Evolutionary conservation across 2,797 vertebrate genomes (phyloP).

Genomic region (Morus bassanus): DNA sequence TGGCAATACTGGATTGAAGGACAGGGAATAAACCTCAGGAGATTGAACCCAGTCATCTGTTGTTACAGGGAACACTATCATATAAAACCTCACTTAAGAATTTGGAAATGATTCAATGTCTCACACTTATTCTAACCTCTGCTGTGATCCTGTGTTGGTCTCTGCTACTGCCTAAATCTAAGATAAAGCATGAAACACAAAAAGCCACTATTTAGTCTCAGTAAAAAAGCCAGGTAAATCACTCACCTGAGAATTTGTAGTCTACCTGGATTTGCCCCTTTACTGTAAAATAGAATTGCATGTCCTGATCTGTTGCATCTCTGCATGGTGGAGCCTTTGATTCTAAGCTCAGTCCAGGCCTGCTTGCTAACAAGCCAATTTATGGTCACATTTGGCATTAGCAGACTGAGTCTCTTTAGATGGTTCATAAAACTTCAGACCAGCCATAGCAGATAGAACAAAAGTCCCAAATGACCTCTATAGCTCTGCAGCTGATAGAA

Average conservation of each 20-base stretch:
- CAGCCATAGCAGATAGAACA: not conserved
- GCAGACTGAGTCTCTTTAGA: not conserved
- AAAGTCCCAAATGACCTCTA: not conserved
- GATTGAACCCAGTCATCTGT: not conserved
- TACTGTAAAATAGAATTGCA: not conserved
- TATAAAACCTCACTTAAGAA: not conserved
- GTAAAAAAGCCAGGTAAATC: not conserved
- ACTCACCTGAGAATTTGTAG: not conserved
- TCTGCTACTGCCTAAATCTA: not conserved
- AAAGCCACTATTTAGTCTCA: not conserved
- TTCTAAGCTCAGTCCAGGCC: not conserved
- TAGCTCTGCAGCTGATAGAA: not conserved
- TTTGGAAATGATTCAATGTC: not conserved
- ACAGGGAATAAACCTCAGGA: not conserved
- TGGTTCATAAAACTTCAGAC: not conserved
- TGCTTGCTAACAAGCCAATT: not conserved
- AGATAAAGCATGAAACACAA: not conserved
- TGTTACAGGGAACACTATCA: not conserved
- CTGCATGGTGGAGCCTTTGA: not conserved
- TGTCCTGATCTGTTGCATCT: not conserved
- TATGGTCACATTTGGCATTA: not conserved
- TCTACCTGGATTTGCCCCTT: not conserved
- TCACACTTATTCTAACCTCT: not conserved
- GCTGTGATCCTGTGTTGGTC: not conserved
- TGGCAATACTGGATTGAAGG: not conserved